Base-by-base conservation (phyloP, 2,797 vertebrate genomes). In the Florisuga fusca region DNA sequence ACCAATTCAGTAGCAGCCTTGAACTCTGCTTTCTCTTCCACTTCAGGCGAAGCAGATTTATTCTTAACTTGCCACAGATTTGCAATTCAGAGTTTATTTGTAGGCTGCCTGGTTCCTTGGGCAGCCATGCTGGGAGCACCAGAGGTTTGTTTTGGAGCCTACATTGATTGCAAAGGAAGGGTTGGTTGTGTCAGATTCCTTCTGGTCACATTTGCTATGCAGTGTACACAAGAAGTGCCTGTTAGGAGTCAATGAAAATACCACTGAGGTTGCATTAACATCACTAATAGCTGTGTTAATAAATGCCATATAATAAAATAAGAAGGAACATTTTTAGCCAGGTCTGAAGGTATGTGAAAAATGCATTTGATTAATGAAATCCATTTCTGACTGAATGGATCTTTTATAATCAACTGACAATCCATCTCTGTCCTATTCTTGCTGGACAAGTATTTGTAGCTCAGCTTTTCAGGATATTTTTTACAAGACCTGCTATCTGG, bases 221-320 rank as follows among this genome's bases (percentile, higher is more conserved):
- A 67, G 38, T 48, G 11, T 45, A 81, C 76, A 97, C 79, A 97
- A 93, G 93, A 93, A 74, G 84, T 94, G 95, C 95, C 93, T 97
- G 90, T 96, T 97, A 90, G 84, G 34, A 95, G 77, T 91, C 90
- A 86, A 81, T 93, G 90, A 89, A 97, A 96, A 93, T 94, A 91
- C 69, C 86, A 89, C 90, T 95, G 93, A 96, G 91, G 73, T 93
- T 93, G 73, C 84, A 96, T 91, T 96, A 97, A 94, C 90, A 67
- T 89, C 94, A 83, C 91, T 96, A 97, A 97, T 96, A 96, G 61
- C 80, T 69, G 22, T 94, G 71, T 96, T 97, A 97, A 97, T 97
- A 97, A 97, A 97, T 81, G 91, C 55, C 61, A 50, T 89, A 78
- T 87, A 90, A 95, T 67, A 78, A 96, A 96, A 90, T 46, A 93